Evolutionary conservation across 2,113 vertebrate genomes (phyloP), one percentile per base, ranked within the genome.

Genomic region (Cyanoramphus novaezelandiae): DNA sequence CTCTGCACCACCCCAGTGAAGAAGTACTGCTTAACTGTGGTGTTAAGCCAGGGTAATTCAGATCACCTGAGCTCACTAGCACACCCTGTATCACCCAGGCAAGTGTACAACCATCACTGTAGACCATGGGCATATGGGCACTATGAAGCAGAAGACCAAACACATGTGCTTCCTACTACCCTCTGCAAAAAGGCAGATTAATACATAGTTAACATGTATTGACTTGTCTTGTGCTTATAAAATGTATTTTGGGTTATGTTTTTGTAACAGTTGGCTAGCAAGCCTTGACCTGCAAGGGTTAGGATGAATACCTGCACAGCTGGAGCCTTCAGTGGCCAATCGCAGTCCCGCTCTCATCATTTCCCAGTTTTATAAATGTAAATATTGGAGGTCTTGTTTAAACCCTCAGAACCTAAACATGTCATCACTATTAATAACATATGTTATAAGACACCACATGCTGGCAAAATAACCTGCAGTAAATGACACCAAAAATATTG

Each of bases 401-500:
- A 97, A 98, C 96, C 93, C 95, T 94, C 50, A 60, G 92, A 93
- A 93, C 94, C 78, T 78, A 95, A 94, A 93, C 93, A 94, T 89
- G 96, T 90, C 95, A 97, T 90, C 88, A 53, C 95, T 95, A 91
- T 95, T 97, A 97, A 97, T 92, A 95, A 97, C 96, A 85, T 96
- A 69, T 93, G 97, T 97, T 98, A 98, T 96, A 88, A 97, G 97
- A 98, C 92, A 97, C 88, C 87, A 63, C 94, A 94, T 89, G 87
- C 96, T 97, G 90, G 64, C 89, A 91, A 95, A 96, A 92, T 95
- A 96, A 97, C 93, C 86, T 95, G 92, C 46, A 41, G 96, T 97
- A 96, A 97, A 98, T 96, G 97, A 97, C 95, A 97, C 85, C 88
- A 92, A 94, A 97, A 97, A 95, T 97, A 98, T 97, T 97, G 97